Evolutionary conservation across 35 echinoderm and acorn worm genomes (phyloP).

Genomic region (Ophiothrix spiculata): DNA sequence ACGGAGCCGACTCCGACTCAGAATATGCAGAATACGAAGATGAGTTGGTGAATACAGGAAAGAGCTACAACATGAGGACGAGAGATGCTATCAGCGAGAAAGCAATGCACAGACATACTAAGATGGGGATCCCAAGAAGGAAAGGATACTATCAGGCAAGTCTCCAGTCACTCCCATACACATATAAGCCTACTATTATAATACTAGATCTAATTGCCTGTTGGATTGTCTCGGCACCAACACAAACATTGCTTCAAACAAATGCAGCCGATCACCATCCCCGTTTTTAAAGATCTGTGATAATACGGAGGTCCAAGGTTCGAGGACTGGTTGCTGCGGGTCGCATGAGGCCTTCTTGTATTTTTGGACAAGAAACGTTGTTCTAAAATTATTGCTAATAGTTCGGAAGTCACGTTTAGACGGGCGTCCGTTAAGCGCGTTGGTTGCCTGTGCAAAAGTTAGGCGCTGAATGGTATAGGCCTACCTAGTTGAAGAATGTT

Average conservation of each 20-base stretch:
- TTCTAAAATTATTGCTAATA: no score
- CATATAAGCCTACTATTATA: neutral
- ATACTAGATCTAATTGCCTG: neutral
- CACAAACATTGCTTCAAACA: no score
- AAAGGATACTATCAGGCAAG: constrained; percentile 36
- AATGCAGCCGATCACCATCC: no score
- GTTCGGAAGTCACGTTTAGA: no score
- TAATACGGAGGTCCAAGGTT: no score
- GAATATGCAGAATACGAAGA: neutral
- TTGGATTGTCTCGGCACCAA: no score
- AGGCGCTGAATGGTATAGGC: neutral
- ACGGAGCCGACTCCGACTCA: neutral
- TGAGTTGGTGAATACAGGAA: neutral
- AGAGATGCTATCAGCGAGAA: constrained; percentile 25
- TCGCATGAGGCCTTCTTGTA: neutral
- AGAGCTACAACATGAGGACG: neutral
- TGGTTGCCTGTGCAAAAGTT: neutral
- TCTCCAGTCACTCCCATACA: neutral
- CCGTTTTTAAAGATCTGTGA: no score
- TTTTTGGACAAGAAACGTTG: neutral
- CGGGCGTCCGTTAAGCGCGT: neutral
- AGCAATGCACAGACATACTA: neutral
- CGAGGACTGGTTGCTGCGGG: neutral
- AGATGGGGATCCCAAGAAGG: constrained; percentile 30
- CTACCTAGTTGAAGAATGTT: neutral